phyloP scores from a whole-genome alignment of 2,797 vertebrate genomes.

The Mormyrops attenuatus region DNA sequence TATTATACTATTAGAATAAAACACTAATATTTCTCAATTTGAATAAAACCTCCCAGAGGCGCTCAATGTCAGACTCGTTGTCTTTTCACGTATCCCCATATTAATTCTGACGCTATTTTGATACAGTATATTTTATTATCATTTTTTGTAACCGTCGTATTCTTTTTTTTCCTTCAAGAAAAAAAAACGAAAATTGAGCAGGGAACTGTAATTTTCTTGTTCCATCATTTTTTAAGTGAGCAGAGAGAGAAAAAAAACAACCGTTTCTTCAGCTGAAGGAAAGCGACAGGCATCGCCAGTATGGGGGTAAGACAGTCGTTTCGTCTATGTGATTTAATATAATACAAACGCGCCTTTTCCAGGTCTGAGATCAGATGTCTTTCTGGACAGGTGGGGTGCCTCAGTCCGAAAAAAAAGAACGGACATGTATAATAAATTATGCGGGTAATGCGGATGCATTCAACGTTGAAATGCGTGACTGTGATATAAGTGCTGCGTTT shows the following conservation, averaged over 20 bases:
- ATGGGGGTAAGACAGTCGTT: constrained; percentile 25
- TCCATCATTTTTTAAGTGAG: constrained; percentile 6
- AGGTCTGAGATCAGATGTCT: neutral
- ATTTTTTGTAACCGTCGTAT: constrained; percentile 11
- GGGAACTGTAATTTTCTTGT: constrained; percentile 5
- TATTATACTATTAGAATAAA: constrained; percentile 22
- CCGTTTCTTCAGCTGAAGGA: constrained; percentile 20
- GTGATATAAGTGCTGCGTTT: neutral
- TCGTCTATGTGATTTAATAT: neutral
- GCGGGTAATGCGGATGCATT: neutral
- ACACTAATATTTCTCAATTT: constrained; percentile 16
- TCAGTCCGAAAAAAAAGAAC: neutral
- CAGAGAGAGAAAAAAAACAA: neutral
- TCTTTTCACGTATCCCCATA: constrained; percentile 16
- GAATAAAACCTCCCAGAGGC: constrained; percentile 23
- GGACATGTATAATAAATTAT: neutral
- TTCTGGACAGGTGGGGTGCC: neutral
- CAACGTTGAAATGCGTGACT: neutral
- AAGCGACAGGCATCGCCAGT: constrained; percentile 9
- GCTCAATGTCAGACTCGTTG: constrained; percentile 16
- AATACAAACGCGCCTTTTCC: neutral
- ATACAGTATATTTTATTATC: constrained; percentile 15
- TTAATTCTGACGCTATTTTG: constrained; percentile 8
- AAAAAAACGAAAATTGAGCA: neutral
- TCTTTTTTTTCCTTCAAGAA: neutral